A percentile compares a stretch with the other conserved stretches of the same genome.
Conservation (phyloP, 2,113 vertebrate genomes). For the Pyxicephalus adspersus region DNA sequence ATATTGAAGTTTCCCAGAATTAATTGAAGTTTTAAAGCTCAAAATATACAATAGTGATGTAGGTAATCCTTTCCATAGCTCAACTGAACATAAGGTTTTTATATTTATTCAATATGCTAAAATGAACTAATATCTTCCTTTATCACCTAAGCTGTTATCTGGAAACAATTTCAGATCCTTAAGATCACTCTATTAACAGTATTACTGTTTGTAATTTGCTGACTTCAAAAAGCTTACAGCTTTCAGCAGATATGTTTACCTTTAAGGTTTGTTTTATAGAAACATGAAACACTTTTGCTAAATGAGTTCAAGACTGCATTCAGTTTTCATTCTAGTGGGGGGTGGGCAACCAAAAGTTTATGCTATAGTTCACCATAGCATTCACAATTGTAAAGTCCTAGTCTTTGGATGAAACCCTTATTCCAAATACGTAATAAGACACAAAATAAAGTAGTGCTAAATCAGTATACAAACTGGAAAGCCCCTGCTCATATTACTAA, state of each 20-base stretch:
- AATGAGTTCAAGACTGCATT: constrained; percentile 32
- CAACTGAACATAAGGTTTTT: neutral
- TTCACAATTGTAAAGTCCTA: neutral
- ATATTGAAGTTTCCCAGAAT: too few species aligned
- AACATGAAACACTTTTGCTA: constrained; percentile 4
- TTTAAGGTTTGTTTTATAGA: constrained; percentile 6
- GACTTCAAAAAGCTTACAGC: neutral
- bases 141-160: neutral
- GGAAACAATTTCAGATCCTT: constrained; percentile 21
- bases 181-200: neutral
- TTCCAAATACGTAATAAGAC: too few species aligned
- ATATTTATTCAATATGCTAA: constrained; percentile 16
- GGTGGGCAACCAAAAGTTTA: too few species aligned
- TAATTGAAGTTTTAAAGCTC: neutral
- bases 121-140: constrained; percentile 19
- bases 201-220: neutral
- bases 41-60: neutral
- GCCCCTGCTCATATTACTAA: too few species aligned
- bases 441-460: too few species aligned
- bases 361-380: neutral
- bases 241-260: constrained; percentile 2
- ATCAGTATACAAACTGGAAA: too few species aligned
- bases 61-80: constrained; percentile 17
- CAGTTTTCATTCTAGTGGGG: neutral
- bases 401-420: too few species aligned